Evolutionary conservation across 1,140 invertebrate species (phyloP), one percentile per base, ranked within the genome.

Genomic region (Trichonephila clavata): DNA sequence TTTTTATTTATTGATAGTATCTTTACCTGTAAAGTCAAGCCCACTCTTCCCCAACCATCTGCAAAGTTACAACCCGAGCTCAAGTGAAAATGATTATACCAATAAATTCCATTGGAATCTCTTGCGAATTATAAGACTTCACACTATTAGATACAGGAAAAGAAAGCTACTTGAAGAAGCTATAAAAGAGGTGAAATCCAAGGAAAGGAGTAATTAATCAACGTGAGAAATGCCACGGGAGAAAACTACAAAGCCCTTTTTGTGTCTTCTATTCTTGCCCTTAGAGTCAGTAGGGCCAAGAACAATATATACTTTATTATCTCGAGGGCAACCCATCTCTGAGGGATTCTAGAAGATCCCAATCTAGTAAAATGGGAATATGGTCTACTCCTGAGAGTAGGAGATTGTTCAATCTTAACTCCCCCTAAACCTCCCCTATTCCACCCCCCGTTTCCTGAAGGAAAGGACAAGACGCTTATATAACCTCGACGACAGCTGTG

Each of bases 351-450:
- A 77, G 71, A 14, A 84, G 83, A 84, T 84, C 43, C 50, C 83
- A 84, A 84, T 84, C 83, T 59, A 84, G 83, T 84, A 84, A 84
- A 84, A 84, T 60, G 83, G 83, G 83, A 84, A 84, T 59, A 59
- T 6, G 18, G 83, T 16, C 83, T 50, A n/a, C 71, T 39, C 71
- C 16, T 18, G 71, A 39, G 71, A 10, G n/a, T 6, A 59, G 83
- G 83, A 24, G n/a, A 27, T 59, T 16, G 43, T 18, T 24, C 65
- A n/a, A 21, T n/a, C 63, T n/a, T n/a, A 20, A 20, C 16, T 65
- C 3, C 63, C 21, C 8, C 65, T 21, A 6, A n/a, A 65, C 63
- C 2, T 21, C 20, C 6, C 10, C 65, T 21, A 39, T 39, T 27
- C 65, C 6, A 10, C 8, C 63, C 50, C 24, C 83, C 59, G 57